These are phyloP conservation scores for Nothocercus julius DNA, from an alignment of 2,113 vertebrate genomes.

Conservation along the genomic window DNA sequence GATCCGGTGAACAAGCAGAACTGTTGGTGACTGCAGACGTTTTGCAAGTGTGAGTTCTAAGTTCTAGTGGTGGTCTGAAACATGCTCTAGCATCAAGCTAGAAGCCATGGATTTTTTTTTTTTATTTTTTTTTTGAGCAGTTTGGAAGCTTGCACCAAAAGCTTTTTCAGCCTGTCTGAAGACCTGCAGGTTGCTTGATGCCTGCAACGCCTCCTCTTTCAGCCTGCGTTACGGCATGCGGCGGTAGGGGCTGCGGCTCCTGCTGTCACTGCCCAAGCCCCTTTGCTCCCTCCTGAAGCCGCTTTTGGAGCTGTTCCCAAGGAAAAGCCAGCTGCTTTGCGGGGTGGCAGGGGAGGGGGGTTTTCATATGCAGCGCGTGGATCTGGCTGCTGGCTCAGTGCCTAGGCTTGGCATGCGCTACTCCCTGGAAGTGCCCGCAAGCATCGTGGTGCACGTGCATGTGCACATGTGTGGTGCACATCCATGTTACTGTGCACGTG, in stretches of 20 bases:
- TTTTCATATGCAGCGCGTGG: background rate
- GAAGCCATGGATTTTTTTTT: background rate
- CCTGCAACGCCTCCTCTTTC: background rate
- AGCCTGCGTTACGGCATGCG: fast-evolving
- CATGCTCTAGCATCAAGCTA: background rate
- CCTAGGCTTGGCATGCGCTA: background rate
- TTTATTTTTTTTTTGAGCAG: background rate
- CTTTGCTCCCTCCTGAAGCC: background rate
- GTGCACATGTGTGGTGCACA: background rate
- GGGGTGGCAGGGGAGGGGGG: background rate
- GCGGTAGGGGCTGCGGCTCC: background rate
- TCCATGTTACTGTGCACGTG: too few species aligned
- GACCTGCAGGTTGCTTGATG: background rate
- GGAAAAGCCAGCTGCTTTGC: background rate
- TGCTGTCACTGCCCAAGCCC: background rate
- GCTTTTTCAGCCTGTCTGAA: background rate
- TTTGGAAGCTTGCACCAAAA: background rate
- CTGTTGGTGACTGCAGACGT: background rate
- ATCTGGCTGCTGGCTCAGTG: background rate
- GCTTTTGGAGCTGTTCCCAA: background rate
- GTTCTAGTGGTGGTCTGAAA: background rate
- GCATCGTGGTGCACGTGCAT: background rate
- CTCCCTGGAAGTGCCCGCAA: background rate
- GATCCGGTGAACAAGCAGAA: background rate
- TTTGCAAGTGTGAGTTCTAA: fast-evolving